Evolutionary conservation across 2,888 invertebrate species (phyloP).

Genomic region (Sclerodermus sp.): DNA sequence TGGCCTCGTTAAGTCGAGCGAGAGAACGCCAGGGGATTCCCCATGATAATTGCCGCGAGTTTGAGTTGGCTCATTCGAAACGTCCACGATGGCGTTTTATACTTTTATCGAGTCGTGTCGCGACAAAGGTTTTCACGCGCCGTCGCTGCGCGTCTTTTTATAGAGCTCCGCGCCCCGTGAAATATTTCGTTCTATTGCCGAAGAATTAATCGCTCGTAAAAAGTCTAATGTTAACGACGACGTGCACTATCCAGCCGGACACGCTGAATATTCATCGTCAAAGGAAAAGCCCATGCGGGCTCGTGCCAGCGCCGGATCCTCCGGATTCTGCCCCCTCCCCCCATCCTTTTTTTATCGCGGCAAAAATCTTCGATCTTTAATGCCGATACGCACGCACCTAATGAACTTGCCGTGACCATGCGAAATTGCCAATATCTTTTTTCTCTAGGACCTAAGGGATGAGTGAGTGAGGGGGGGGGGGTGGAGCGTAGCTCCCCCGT

Average conservation of each 20-base stretch:
- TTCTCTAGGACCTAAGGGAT: no score
- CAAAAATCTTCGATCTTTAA: no score
- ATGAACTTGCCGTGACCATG: no score
- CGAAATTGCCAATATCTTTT: no score
- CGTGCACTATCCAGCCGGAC: slow-evolving; percentile 18
- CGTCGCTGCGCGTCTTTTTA: slow-evolving; percentile 24
- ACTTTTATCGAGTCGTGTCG: background rate
- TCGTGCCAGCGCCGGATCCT: slow-evolving; percentile 8
- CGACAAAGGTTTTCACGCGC: slow-evolving; percentile 18
- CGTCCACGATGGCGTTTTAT: background rate
- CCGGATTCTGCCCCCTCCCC: background rate
- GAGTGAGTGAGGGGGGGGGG: no score
- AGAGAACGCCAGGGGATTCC: no score
- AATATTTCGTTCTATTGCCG: slow-evolving; percentile 25
- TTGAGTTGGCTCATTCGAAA: no score
- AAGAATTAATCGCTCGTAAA: slow-evolving; percentile 31
- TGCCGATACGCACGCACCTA: no score
- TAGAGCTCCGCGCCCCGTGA: slow-evolving; percentile 21
- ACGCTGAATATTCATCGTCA: slow-evolving; percentile 24
- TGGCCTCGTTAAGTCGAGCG: no score
- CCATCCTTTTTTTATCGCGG: background rate
- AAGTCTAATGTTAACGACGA: slow-evolving; percentile 27
- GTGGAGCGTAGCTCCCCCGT: no score
- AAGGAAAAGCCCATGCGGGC: slow-evolving; percentile 28
- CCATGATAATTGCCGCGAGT: no score